Evolutionary conservation across 2,113 vertebrate species (phyloP).

Genomic region (Rhombomys opimus): DNA sequence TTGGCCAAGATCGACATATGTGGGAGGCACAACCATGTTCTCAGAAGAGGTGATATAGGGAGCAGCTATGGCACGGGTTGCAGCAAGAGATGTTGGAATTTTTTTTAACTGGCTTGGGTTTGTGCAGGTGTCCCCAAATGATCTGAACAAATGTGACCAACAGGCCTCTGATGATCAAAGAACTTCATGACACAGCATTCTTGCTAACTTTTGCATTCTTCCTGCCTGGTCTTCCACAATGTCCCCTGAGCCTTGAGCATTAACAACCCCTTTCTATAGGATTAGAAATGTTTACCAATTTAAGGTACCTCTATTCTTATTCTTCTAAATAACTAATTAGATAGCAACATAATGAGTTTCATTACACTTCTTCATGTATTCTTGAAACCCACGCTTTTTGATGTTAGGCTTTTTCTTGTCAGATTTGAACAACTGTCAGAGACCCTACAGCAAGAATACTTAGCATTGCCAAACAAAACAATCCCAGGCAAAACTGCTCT

Average conservation of each 20-base stretch:
- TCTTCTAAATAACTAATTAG: neutral
- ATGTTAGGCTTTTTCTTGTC: neutral
- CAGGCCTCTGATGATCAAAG: neutral
- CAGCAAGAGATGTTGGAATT: neutral
- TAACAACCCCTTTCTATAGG: neutral
- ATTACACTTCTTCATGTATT: neutral
- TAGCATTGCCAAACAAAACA: neutral
- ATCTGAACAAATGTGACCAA: neutral
- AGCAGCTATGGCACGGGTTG: too few species aligned
- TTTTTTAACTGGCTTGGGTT: neutral
- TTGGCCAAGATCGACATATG: too few species aligned
- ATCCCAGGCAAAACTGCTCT: neutral
- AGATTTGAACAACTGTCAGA: neutral
- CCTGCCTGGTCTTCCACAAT: neutral
- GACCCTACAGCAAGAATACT: neutral
- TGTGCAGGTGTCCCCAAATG: neutral
- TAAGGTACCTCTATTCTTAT: neutral
- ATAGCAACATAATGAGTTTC: neutral
- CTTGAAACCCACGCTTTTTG: neutral
- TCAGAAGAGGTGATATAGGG: too few species aligned
- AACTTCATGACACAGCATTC: neutral
- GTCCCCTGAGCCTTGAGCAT: neutral
- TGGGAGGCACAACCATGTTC: too few species aligned
- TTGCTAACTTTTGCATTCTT: neutral
- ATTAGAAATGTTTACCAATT: neutral